Conservation (phyloP, 2,113 vertebrate species). For the Protobothrops flavoviridis region DNA sequence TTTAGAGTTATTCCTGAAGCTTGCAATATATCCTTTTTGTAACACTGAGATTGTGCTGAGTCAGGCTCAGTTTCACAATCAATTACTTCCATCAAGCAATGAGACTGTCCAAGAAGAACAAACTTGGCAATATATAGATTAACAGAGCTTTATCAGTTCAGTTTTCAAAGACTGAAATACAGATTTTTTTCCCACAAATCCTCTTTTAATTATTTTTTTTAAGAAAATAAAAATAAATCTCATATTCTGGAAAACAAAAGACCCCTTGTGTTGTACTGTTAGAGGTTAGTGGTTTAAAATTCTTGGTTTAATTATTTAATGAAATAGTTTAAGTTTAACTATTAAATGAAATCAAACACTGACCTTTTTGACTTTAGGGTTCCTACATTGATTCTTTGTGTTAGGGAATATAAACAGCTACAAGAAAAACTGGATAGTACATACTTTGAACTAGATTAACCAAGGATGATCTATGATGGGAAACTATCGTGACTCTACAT, state of each 20-base stretch:
- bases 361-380: not conserved
- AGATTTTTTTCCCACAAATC: not conserved
- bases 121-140: not conserved
- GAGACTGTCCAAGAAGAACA: not conserved
- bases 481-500: not conserved
- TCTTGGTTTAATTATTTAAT: not conserved
- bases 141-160: not conserved
- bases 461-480: not conserved
- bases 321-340: conserved; percentile 19
- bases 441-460: not conserved
- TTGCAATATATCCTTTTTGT: not conserved
- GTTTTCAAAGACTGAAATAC: not conserved
- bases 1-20: not conserved
- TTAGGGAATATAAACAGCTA: not conserved
- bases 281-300: not conserved
- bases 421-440: not conserved
- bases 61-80: not conserved
- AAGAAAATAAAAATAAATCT: not conserved
- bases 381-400: not conserved
- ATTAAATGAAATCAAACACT: conserved; percentile 21
- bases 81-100: not conserved
- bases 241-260: not conserved
- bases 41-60: not conserved
- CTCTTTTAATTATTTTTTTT: not conserved
- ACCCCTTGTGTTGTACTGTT: not conserved